Conservation (phyloP, 2,888 invertebrate species). For the Drosophila tripunctata region DNA sequence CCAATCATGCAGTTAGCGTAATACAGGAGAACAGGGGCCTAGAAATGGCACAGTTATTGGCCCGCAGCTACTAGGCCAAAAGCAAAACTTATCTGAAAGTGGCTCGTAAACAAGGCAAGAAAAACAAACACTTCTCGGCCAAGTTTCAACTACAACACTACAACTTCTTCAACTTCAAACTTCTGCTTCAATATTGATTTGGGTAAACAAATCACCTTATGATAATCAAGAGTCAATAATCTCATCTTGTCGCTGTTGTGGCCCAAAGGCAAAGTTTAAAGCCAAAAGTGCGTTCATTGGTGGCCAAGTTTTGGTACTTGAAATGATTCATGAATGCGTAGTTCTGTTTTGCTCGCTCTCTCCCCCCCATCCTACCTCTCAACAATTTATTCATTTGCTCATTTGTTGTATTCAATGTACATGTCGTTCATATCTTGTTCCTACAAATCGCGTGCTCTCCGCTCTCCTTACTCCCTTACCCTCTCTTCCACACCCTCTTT, state of each 20-base stretch:
- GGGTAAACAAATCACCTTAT: constrained; percentile 61
- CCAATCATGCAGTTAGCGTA: constrained; percentile 49
- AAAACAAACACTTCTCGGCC: constrained; percentile 50
- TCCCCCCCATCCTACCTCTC: background rate
- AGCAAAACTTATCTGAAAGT: constrained; percentile 32
- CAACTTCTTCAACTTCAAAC: too few species aligned
- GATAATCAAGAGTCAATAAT: constrained; percentile 74
- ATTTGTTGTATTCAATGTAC: constrained; percentile 73
- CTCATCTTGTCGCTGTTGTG: constrained; percentile 23
- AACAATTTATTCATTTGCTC: constrained; percentile 43
- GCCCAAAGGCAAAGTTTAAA: constrained; percentile 21
- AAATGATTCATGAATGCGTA: constrained; percentile 71
- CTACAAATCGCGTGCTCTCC: constrained; percentile 74
- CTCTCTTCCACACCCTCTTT: background rate
- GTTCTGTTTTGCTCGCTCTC: background rate
- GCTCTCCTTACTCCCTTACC: constrained; percentile 14
- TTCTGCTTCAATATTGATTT: constrained; percentile 33
- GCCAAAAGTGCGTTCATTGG: constrained; percentile 40
- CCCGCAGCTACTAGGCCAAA: constrained; percentile 12
- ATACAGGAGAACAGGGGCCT: constrained; percentile 55
- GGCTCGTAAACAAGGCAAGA: constrained; percentile 32
- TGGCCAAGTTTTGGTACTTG: constrained; percentile 54
- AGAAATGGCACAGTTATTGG: constrained; percentile 67
- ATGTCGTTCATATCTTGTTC: constrained; percentile 78
- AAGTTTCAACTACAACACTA: constrained; percentile 25